Evolutionary conservation across 2,113 vertebrate genomes (phyloP).

Genomic region (Condylura cristata): DNA sequence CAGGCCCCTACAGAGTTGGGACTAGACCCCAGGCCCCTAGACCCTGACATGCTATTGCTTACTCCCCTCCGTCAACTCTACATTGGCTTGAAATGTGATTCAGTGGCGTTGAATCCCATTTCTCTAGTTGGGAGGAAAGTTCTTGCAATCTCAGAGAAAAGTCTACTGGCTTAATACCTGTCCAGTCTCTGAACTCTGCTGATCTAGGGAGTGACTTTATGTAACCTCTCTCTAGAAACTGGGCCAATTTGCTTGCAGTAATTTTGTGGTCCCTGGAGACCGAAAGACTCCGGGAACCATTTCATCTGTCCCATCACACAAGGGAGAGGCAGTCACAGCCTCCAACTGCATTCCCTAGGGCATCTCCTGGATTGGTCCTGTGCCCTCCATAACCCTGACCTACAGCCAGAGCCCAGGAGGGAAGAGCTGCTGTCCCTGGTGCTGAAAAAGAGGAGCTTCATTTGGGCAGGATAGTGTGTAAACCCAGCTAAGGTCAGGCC

Average conservation of each 20-base stretch:
- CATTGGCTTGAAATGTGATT: slow-evolving; percentile 8
- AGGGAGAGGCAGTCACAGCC: not conserved
- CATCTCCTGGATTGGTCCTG: not conserved
- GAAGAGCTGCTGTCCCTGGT: slow-evolving; percentile 59
- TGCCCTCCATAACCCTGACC: not conserved
- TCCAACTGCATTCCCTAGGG: not conserved
- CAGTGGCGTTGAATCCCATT: not conserved
- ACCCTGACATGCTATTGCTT: not conserved
- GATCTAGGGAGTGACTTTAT: slow-evolving; percentile 16
- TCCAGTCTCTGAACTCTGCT: not conserved
- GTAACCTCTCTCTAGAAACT: not conserved
- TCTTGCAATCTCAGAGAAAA: slow-evolving; percentile 12
- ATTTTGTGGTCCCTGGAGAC: not conserved
- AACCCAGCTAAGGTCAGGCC: not conserved
- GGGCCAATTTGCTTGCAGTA: not conserved
- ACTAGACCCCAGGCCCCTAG: not conserved
- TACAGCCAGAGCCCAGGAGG: not conserved
- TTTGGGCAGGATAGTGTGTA: not conserved
- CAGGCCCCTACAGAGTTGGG: not conserved
- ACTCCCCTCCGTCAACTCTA: not conserved
- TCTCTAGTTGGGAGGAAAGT: not conserved
- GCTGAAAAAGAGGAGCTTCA: slow-evolving; percentile 17
- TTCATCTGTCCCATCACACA: not conserved
- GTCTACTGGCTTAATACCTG: not conserved
- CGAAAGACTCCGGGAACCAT: not conserved